A percentile compares a stretch with the other conserved stretches of the same genome.
Conservation (phyloP, 2,797 vertebrate species). For the Loris lydekkerianus region DNA sequence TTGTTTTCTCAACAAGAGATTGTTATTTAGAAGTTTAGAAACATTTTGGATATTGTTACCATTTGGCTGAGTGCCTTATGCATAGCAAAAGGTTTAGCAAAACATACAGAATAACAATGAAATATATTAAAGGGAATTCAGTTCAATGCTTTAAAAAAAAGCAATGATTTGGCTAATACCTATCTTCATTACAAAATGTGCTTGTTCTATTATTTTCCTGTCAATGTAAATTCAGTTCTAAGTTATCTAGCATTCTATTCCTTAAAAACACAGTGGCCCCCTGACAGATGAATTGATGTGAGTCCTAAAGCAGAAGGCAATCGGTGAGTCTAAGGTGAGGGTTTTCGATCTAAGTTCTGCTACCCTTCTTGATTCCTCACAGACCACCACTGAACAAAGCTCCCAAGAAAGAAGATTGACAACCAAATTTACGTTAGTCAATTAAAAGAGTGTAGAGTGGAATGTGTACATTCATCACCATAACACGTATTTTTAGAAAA, state of each 20-base stretch:
- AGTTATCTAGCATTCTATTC: background rate
- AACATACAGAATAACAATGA: background rate
- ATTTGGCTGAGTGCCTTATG: background rate
- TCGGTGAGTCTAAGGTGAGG: background rate
- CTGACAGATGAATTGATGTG: background rate
- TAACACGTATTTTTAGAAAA: background rate
- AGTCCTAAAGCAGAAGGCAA: background rate
- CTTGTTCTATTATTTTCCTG: background rate
- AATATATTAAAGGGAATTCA: background rate
- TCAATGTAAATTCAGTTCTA: background rate
- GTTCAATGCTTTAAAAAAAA: background rate
- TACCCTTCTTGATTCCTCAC: accelerated
- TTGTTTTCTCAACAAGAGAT: background rate
- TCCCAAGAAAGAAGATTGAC: background rate
- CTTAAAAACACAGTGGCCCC: background rate
- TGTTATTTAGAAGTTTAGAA: conserved; percentile 1
- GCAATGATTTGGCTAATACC: background rate
- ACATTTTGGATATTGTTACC: background rate
- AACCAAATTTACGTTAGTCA: background rate
- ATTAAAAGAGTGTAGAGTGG: background rate
- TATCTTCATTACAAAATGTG: conserved; percentile 13
- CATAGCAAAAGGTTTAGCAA: background rate
- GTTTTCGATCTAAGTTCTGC: accelerated
- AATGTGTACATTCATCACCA: background rate
- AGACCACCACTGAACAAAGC: background rate